Conservation (phyloP, 1,140 invertebrate genomes). For the Hestina assimilis region DNA sequence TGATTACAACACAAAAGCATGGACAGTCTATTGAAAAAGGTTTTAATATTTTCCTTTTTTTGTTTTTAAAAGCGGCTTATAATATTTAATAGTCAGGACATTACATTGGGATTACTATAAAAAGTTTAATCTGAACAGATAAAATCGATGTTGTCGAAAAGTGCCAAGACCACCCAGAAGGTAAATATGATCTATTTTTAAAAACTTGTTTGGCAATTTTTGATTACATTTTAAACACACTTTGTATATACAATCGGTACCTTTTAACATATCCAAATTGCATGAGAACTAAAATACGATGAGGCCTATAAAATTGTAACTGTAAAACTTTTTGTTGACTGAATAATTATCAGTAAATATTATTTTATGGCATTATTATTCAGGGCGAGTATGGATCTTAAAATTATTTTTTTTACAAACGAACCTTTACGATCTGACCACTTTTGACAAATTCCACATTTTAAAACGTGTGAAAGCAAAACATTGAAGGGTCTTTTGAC, state of each 20-base stretch:
- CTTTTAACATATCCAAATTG: neutral
- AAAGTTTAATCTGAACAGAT: conserved; percentile 49
- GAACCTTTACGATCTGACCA: conserved; percentile 60
- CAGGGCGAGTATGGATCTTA: conserved; percentile 34
- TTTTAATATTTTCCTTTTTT: conserved; percentile 14
- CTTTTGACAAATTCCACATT: conserved; percentile 59
- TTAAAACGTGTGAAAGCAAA: conserved; percentile 75
- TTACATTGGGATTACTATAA: conserved; percentile 39
- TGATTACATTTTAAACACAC: conserved; percentile 17
- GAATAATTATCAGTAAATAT: conserved; percentile 58
- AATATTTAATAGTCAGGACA: conserved; percentile 28
- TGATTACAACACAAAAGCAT: neutral
- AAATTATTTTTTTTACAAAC: conserved; percentile 46
- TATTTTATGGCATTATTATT: conserved; percentile 71
- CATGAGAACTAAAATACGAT: conserved; percentile 11
- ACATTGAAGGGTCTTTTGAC: conserved; percentile 60
- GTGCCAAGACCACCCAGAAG: conserved; percentile 48
- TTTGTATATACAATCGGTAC: conserved; percentile 8
- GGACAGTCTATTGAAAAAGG: conserved; percentile 15
- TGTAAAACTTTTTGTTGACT: conserved; percentile 10
- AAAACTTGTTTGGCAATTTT: conserved; percentile 32
- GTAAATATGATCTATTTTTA: conserved; percentile 44
- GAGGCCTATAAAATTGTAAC: conserved; percentile 10
- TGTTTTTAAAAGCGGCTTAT: conserved; percentile 16
- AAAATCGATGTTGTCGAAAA: conserved; percentile 38